These are phyloP conservation scores for Percina caprodes DNA, from an alignment of 2,113 vertebrate species.

Conservation along the genomic window DNA sequence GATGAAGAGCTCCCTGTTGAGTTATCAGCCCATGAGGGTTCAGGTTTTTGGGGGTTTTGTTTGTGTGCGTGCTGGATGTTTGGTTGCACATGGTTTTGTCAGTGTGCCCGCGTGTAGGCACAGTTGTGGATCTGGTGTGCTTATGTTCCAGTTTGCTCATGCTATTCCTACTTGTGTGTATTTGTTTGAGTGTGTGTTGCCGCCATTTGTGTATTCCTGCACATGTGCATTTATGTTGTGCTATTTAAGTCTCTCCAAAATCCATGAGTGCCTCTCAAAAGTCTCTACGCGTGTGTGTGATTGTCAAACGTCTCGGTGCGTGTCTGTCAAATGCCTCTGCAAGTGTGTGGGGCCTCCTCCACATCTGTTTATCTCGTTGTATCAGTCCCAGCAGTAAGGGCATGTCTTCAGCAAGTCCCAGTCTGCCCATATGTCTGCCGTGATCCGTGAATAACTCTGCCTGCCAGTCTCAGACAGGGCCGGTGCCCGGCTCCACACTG, in stretches of 20 bases:
- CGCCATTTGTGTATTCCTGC: neutral
- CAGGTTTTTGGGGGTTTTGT: constrained; percentile 25
- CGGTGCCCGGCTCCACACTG: constrained; percentile 59
- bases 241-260: constrained; percentile 1
- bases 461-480: constrained; percentile 73
- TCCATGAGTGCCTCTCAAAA: constrained; percentile 16
- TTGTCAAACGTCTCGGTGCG: constrained; percentile 10
- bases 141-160: neutral
- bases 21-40: constrained; percentile 53
- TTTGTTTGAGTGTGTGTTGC: neutral
- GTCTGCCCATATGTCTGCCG: constrained; percentile 80
- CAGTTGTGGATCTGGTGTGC: neutral
- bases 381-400: constrained; percentile 76
- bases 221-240: neutral
- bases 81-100: constrained; percentile 2
- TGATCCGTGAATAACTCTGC: constrained; percentile 82
- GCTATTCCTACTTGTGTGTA: neutral
- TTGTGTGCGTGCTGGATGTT: constrained; percentile 23
- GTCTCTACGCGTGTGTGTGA: neutral
- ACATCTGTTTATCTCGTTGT: constrained; percentile 77
- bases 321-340: constrained; percentile 15
- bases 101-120: neutral
- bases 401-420: constrained; percentile 73
- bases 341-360: constrained; percentile 50
- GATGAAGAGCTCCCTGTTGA: constrained; percentile 70